These are phyloP conservation scores for Mechanitis messenoides DNA, from an alignment of 2,888 invertebrate genomes.

Conservation along the genomic window DNA sequence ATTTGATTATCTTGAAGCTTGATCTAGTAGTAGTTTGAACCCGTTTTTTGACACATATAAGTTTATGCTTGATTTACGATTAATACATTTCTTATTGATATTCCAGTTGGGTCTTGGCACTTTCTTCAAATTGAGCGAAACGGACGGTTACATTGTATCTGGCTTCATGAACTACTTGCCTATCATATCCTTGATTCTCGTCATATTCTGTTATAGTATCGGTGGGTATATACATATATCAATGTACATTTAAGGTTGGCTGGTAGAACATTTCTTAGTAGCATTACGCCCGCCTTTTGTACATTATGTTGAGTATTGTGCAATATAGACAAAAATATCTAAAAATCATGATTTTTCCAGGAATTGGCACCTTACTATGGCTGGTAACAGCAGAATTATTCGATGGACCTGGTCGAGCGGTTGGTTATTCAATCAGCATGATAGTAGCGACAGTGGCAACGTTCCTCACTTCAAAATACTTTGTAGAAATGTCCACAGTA, in stretches of 20 bases:
- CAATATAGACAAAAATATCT: too few relatives aligned
- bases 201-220: conserved; percentile 18
- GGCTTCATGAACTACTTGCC: conserved; percentile 34
- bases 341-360: conserved; percentile 32
- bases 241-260: too few relatives aligned
- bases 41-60: too few relatives aligned
- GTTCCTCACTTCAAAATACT: conserved; percentile 34
- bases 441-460: too few relatives aligned
- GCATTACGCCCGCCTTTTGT: background rate
- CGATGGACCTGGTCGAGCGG: too few relatives aligned
- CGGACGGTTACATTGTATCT: conserved; percentile 7
- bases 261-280: too few relatives aligned
- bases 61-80: too few relatives aligned
- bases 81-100: background rate
- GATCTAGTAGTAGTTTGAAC: too few relatives aligned
- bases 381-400: conserved; percentile 33
- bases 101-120: conserved; percentile 30
- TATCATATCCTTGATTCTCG: conserved; percentile 29
- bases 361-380: conserved; percentile 48
- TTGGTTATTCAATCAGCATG: too few relatives aligned
- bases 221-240: conserved; percentile 6
- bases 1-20: too few relatives aligned
- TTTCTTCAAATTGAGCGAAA: conserved; percentile 19
- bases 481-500: conserved; percentile 33
- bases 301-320: background rate